phyloP scores from a whole-genome alignment of 2,888 invertebrate genomes.

The Cosmia pyralina region DNA sequence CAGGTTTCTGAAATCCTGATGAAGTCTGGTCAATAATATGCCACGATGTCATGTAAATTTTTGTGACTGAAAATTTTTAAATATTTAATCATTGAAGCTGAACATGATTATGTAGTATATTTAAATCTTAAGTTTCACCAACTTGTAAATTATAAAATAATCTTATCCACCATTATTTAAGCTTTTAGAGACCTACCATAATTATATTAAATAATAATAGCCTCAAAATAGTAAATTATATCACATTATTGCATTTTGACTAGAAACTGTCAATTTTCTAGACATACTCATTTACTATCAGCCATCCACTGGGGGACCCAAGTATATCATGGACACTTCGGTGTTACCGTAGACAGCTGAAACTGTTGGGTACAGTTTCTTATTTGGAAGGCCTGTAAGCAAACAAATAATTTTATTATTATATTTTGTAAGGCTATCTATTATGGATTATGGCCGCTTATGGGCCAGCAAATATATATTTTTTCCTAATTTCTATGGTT shows the following conservation, averaged over 20 bases:
- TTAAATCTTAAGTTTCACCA: not conserved
- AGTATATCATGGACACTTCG: conserved; percentile 99
- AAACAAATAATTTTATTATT: conserved; percentile 15
- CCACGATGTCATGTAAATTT: not conserved
- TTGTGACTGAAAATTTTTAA: conserved; percentile 5
- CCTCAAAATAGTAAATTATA: conserved; percentile 63
- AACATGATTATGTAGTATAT: not conserved
- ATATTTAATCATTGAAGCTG: not conserved
- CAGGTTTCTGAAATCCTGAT: not conserved
- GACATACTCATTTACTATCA: conserved; percentile 86
- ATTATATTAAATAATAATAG: conserved; percentile 42
- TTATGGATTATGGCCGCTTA: not conserved
- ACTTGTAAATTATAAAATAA: conserved; percentile 4
- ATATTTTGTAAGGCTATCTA: not conserved
- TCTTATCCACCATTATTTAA: conserved; percentile 21
- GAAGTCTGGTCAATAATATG: not conserved
- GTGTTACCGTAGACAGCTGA: conserved; percentile 99
- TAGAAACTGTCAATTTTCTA: conserved; percentile 69
- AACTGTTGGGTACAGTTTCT: conserved; percentile 97
- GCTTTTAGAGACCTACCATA: conserved; percentile 9
- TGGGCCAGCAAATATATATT: not conserved
- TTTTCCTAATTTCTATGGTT: not conserved
- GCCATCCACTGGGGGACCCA: conserved; percentile 99
- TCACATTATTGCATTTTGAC: conserved; percentile 74
- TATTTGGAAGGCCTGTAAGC: conserved; percentile 95